phyloP scores from a whole-genome alignment of 1,140 invertebrate species.

The Microplitis demolitor region DNA sequence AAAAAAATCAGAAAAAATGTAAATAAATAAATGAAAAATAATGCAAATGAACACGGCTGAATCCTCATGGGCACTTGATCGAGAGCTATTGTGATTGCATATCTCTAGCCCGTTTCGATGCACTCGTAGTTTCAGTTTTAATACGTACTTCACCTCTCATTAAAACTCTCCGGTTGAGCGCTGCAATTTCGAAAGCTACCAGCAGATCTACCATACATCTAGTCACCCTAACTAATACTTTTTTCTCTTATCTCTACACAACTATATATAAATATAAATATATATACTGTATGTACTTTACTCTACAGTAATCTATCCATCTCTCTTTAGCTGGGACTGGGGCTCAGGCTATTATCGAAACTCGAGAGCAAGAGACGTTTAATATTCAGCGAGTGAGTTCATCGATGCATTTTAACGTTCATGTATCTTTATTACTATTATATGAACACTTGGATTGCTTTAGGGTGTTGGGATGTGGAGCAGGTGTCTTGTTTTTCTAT shows the following conservation, averaged over 20 bases:
- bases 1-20: too few relatives aligned
- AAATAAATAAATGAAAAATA: neutral
- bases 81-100: constrained; percentile 24
- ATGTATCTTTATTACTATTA: too few relatives aligned
- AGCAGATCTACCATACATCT: neutral
- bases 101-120: constrained; percentile 10
- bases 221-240: neutral
- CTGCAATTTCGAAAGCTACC: constrained; percentile 26
- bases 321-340: too few relatives aligned
- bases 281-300: neutral
- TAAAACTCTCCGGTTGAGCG: constrained; percentile 27
- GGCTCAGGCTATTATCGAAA: constrained; percentile 7
- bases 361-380: constrained; percentile 19
- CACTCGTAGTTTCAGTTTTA: constrained; percentile 28
- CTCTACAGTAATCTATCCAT: neutral
- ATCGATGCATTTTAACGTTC: constrained; percentile 9
- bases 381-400: constrained; percentile 17
- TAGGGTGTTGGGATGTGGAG: too few relatives aligned
- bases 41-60: constrained; percentile 6
- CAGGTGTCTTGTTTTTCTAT: too few relatives aligned
- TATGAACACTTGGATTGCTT: too few relatives aligned
- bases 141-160: constrained; percentile 31
- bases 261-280: too few relatives aligned
- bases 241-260: neutral
- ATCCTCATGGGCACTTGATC: constrained; percentile 5